Percentiles rank a stretch among this genome's conserved stretches.
Evolutionary conservation across 64 coral and sea anemone species (phyloP).

Genomic region (Cladopsammia gracilis): DNA sequence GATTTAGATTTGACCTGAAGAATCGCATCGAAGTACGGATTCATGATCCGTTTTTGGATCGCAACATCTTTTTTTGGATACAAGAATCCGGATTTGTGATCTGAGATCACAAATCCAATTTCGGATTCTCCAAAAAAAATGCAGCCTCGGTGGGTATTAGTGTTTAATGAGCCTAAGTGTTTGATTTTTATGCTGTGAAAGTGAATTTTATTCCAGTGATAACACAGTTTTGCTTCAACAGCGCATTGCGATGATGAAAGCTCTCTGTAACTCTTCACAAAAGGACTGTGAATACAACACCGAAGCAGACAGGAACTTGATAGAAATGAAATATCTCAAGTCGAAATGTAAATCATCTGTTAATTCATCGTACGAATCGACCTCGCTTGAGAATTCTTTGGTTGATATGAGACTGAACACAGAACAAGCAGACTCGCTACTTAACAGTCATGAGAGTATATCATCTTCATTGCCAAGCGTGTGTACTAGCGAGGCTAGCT

Average conservation of each 20-base stretch:
- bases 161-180: no score
- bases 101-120: no score
- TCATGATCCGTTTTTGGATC: no score
- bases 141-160: no score
- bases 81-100: no score
- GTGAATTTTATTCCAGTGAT: no score
- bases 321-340: background rate
- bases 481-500: conserved; percentile 1
- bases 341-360: background rate
- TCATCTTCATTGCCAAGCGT: background rate
- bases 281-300: background rate
- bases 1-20: no score
- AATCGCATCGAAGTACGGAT: no score
- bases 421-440: background rate
- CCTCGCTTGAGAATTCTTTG: conserved; percentile 16
- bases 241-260: conserved; percentile 42
- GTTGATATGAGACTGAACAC: background rate
- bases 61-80: no score
- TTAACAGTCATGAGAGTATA: conserved; percentile 30
- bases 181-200: no score
- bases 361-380: background rate
- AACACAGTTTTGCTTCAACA: background rate
- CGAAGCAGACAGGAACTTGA: background rate
- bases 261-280: background rate
- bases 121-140: no score